Percentiles rank a stretch among this genome's conserved stretches.
Evolutionary conservation across 2,888 invertebrate genomes (phyloP).

Genomic region (Temnothorax rugatulus): DNA sequence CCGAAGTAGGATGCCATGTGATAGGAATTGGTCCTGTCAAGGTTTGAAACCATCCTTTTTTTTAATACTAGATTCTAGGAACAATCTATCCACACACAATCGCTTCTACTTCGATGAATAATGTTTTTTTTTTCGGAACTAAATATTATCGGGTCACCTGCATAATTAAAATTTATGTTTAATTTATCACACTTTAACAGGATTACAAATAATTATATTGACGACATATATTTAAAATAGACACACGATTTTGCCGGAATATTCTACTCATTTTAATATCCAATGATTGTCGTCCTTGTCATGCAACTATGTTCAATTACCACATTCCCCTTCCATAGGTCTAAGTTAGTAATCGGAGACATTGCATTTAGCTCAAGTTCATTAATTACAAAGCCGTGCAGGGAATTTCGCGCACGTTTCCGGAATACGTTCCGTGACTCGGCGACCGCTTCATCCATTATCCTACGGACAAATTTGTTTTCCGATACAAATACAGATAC

Average conservation of each 20-base stretch:
- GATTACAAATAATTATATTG: neutral
- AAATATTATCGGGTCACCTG: slow-evolving; percentile 3
- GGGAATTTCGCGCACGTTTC: slow-evolving; percentile 77
- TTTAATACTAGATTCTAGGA: neutral
- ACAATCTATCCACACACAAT: neutral
- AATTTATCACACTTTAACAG: neutral
- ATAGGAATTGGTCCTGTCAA: slow-evolving; percentile 20
- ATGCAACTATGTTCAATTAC: slow-evolving; percentile 62
- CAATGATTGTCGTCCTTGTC: neutral
- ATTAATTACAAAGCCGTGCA: slow-evolving; percentile 79
- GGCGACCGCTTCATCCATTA: slow-evolving; percentile 84
- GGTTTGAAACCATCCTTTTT: slow-evolving; percentile 32
- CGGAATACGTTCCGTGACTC: slow-evolving; percentile 75
- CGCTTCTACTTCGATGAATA: neutral
- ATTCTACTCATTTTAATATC: neutral
- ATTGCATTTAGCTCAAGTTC: slow-evolving; percentile 70
- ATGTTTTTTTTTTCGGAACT: neutral
- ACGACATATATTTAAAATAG: neutral
- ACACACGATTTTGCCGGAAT: neutral
- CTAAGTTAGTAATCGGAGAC: slow-evolving; percentile 49
- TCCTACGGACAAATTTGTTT: slow-evolving; percentile 83
- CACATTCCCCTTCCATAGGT: slow-evolving; percentile 30
- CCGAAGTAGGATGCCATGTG: neutral
- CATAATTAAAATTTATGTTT: neutral
- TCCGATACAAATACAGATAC: slow-evolving; percentile 80